phyloP scores from a whole-genome alignment of 2,113 vertebrate species.

The Syrmaticus mikado region DNA sequence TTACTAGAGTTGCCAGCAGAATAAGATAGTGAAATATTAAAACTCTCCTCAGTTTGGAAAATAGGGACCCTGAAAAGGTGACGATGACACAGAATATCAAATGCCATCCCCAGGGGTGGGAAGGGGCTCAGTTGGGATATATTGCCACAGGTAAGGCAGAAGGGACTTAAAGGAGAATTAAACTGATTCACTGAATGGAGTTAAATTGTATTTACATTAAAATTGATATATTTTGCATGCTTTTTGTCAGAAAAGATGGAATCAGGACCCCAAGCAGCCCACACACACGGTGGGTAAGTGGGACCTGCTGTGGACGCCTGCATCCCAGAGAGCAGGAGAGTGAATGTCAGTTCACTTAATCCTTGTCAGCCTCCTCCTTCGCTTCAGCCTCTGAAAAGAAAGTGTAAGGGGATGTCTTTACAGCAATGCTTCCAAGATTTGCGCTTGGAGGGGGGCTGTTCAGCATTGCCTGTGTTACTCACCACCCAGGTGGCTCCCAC shows the following conservation, averaged over 20 bases:
- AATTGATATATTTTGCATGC: background rate
- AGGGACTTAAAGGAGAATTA: background rate
- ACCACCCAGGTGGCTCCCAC: background rate
- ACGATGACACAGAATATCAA: accelerated
- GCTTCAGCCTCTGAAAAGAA: background rate
- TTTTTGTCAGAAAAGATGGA: background rate
- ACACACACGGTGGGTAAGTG: background rate
- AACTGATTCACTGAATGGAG: accelerated
- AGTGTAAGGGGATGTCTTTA: background rate
- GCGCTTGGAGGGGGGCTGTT: background rate
- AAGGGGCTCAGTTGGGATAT: accelerated
- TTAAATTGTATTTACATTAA: background rate
- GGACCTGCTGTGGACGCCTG: background rate
- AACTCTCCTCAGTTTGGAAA: background rate
- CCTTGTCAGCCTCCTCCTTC: slow-evolving; percentile 49
- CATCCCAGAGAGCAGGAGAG: background rate
- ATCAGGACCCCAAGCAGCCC: background rate
- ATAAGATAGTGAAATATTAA: background rate
- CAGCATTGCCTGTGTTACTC: accelerated
- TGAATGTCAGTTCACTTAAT: slow-evolving; percentile 32
- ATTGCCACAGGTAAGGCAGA: background rate
- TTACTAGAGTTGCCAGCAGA: background rate
- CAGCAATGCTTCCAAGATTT: background rate
- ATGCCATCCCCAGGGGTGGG: accelerated
- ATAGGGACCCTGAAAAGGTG: accelerated